Base-by-base conservation (phyloP, 2,113 vertebrate genomes). In the Protomyctophum bolini region DNA sequence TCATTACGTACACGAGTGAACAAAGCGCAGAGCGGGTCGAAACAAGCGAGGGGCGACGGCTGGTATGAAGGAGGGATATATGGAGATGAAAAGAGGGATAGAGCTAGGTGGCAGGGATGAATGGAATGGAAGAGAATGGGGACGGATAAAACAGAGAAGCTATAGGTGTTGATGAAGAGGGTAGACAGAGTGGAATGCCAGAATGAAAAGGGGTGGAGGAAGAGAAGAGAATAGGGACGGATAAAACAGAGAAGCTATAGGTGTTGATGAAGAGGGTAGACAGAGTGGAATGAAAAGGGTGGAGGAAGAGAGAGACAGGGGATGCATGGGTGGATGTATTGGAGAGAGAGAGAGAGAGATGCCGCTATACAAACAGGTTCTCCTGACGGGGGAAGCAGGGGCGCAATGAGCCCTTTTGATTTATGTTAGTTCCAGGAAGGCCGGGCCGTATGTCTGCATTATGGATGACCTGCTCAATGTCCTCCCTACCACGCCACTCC, bases 401-500 rank as follows among this genome's bases (percentile, higher is more conserved):
- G 68, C 65, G 68, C 65, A 48, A 66, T 3, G 33, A 73, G 62
- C 41, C 33, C 21, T 21, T 65, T 49, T 72, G 63, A 85, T 82
- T 81, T 76, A 79, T 73, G 41, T 59, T 21, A 48, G 49, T 63
- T 80, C 52, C 45, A 63, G 0, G 47, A 76, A 76, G 78, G 63
- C 62, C 49, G 15, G 7, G 51, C 75, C 74, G 49, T 70, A 76
- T 56, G 68, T 66, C 81, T 85, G 61, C 78, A 84, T 86, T 83
- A 87, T 85, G 78, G 74, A 84, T 84, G 88, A 73, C 50, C 75
- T 46, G 66, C 66, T 58, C 11, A 1, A 54, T 12, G 58, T 75
- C 10, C 12, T 28, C 58, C 60, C 47, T 61, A 58, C 56, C 56
- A 10, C 58, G 60, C 56, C 56, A 10, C 63, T 47, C 76, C 56